A percentile compares a stretch with the other conserved stretches of the same genome.
Conservation (phyloP, 2,113 vertebrate genomes). For the Tauraco erythrolophus region DNA sequence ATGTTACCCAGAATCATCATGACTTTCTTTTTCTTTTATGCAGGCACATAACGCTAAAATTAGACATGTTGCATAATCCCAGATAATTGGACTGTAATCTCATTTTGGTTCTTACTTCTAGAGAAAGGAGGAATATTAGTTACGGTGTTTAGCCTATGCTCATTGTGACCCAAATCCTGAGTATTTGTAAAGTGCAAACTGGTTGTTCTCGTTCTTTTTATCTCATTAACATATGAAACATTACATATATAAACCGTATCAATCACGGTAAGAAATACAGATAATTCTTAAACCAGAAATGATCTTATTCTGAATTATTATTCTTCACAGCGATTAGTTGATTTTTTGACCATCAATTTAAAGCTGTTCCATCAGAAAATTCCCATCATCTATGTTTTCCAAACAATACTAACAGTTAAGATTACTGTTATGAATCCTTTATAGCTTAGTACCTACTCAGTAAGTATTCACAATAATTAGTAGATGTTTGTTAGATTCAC, state of each 20-base stretch:
- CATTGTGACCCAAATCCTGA: not conserved
- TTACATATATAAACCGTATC: not conserved
- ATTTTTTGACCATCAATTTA: not conserved
- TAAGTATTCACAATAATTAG: not conserved
- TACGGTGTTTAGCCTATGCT: not conserved
- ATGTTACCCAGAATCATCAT: not conserved
- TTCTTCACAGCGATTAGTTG: not conserved
- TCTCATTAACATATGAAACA: not conserved
- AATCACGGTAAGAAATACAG: not conserved
- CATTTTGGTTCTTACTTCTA: not conserved
- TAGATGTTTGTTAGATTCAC: not conserved
- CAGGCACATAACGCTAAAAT: not conserved
- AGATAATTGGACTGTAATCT: not conserved
- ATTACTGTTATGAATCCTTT: not conserved
- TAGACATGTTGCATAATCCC: not conserved
- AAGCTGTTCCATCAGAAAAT: not conserved
- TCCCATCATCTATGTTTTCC: not conserved
- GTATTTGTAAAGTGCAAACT: not conserved
- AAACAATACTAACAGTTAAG: not conserved
- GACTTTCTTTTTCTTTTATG: not conserved
- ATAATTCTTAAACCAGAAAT: not conserved
- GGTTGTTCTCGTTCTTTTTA: not conserved
- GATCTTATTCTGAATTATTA: not conserved
- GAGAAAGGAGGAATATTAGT: not conserved
- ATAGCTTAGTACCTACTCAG: not conserved